Evolutionary conservation across 2,113 vertebrate species (phyloP), one percentile per base, ranked within the genome.

Genomic region (Ciconia maguari): DNA sequence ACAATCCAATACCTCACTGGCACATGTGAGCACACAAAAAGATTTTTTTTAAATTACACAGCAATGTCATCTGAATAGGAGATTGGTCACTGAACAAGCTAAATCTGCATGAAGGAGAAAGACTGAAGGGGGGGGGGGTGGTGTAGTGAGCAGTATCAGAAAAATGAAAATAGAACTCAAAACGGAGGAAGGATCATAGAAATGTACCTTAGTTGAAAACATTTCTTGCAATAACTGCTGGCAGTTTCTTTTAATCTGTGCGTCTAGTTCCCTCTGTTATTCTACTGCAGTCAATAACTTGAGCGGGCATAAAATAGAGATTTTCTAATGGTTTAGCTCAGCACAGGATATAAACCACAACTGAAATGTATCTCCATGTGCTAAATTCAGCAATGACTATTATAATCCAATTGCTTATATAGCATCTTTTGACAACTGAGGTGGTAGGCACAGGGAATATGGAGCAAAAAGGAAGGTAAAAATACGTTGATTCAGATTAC

Each of bases 321-420:
- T 89, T 74, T 85, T 86, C 82, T 89, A 61, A 88, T 32, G 34
- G 58, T 81, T 86, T 87, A 85, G 75, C 89, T 57, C 52, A 95
- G 54, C 70, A 58, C 22, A 88, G 78, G 46, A 68, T 78, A 96
- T 69, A 87, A 96, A 95, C 38, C 44, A 74, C 52, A 77, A 60
- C 36, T 52, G 55, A 64, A 94, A 80, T 57, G 38, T 27, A 60
- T 83, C 93, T 95, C 74, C 42, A 57, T 2, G 36, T 88, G 58
- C 70, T 96, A 88, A 94, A 75, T 27, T 76, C 87, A 84, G 55
- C 60, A 72, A 90, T 58, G 27, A 91, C 80, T 94, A 84, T 38
- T 78, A 84, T 62, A 89, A 94, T 78, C 68, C 80, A 83, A 34
- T 64, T 78, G 77, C 83, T 88, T 84, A 62, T 36, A 80, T 5